Conservation (phyloP, 2,797 vertebrate species). For the Phyllotis vaccarum region DNA sequence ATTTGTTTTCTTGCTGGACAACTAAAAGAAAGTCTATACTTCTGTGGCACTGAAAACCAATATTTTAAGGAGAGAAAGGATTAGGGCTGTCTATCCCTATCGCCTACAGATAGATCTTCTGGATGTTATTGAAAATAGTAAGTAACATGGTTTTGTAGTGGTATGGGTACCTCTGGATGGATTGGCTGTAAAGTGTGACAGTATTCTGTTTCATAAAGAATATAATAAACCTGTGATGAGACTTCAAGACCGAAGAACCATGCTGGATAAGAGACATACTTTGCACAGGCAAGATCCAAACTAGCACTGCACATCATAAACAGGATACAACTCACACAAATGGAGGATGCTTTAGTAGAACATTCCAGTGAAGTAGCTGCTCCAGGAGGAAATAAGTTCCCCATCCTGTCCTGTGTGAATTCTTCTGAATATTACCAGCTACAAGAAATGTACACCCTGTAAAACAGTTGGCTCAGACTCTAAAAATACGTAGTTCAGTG, state of each 20-base stretch:
- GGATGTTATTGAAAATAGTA: not conserved
- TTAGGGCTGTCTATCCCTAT: not conserved
- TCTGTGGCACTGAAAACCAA: not conserved
- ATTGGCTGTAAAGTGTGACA: not conserved
- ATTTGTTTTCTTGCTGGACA: constrained; percentile 63
- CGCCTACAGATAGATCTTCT: not conserved
- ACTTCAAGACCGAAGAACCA: not conserved
- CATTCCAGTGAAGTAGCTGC: not conserved
- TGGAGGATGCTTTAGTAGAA: not conserved
- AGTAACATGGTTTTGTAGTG: constrained; percentile 36
- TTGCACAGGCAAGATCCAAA: not conserved
- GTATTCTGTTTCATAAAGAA: constrained; percentile 6
- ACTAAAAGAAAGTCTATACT: constrained; percentile 37
- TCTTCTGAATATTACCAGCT: not conserved
- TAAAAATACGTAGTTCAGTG: constrained; percentile 9
- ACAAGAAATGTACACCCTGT: not conserved
- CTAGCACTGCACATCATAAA: not conserved
- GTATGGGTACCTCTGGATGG: constrained; percentile 3
- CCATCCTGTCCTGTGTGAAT: not conserved
- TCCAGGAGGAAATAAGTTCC: not conserved
- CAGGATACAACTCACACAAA: not conserved
- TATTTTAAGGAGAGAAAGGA: constrained; percentile 26
- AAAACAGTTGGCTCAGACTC: not conserved
- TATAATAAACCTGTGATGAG: not conserved
- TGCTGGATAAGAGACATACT: not conserved